Evolutionary conservation across 2,888 invertebrate species (phyloP), one percentile per base, ranked within the genome.

Genomic region (Tenthredo scrophulariae): DNA sequence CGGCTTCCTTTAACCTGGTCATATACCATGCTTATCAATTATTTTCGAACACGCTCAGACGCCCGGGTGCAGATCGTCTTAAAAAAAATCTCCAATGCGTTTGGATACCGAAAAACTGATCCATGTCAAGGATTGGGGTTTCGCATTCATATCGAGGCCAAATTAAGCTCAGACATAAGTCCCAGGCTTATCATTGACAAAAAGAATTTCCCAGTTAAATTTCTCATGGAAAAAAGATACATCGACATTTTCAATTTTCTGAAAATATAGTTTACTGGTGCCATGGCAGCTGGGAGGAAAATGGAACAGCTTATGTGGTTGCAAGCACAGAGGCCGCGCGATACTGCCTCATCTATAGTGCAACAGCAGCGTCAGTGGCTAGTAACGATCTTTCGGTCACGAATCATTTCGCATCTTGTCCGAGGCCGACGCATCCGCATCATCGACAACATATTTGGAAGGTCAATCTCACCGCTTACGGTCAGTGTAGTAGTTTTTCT

Each of bases 251-350:
- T 62, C 22, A 54, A 18, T 54, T 26, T 67, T 26, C 37, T 40
- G 13, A 1, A 54, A 86, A 92, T 92, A 0, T 94, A 97, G 97
- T 95, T 84, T 97, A 96, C 93, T 95, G 95, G 1, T 97, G 97
- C 92, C 96, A 96, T 91, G 97, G 96, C 84, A 95, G 95, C 90
- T 97, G 97, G 97, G 94, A 94, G 88, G 95, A 96, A 87, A 95
- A 95, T 85, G 94, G 94, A 79, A 94, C 95, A 15, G 95, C 95
- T 74, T 96, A 95, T 93, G 94, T 97, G 88, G 95, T 97, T 80
- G 96, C 96, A 18, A 92, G 92, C 84, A 92, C 92, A 79, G 92
- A 92, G 84, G 90, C 90, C 43, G 92, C 91, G 65, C 91, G 92
- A 85, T 92, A 92, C 87, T 92, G 92, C 87, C 90, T 92, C 86